These are phyloP conservation scores for Leptinotarsa lineolata DNA, from an alignment of 1,140 invertebrate species.

Conservation along the genomic window DNA sequence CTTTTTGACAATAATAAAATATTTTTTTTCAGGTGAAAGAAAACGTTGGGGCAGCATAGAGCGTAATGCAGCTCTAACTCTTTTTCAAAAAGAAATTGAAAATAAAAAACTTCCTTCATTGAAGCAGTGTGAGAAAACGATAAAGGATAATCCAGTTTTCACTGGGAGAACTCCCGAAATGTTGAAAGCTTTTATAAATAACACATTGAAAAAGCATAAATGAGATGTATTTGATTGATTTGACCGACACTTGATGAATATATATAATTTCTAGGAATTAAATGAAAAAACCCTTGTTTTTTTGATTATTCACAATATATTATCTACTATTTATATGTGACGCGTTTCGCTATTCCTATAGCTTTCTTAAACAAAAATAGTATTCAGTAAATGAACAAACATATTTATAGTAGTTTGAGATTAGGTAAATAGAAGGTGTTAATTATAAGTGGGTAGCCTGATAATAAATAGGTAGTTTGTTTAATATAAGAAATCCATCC, in stretches of 20 bases:
- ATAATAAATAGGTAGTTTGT: no score
- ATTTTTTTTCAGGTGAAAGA: neutral
- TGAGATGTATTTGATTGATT: neutral
- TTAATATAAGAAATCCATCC: no score
- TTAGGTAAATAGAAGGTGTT: no score
- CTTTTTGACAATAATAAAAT: neutral
- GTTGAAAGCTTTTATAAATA: conserved; percentile 5
- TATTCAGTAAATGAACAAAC: no score
- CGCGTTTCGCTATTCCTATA: no score
- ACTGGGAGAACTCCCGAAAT: neutral
- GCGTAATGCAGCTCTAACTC: neutral
- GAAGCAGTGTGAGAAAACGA: neutral
- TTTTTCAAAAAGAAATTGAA: neutral
- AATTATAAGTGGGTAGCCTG: no score
- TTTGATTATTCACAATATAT: neutral
- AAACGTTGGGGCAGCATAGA: neutral
- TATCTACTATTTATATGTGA: no score
- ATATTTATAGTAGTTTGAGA: no score
- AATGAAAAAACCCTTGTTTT: neutral
- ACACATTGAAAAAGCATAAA: neutral
- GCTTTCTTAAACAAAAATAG: no score
- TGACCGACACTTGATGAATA: no score
- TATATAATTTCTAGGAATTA: no score
- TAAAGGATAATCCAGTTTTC: neutral
- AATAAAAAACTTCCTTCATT: conserved; percentile 7